Percentiles rank a stretch among this genome's conserved stretches.
Evolutionary conservation across 2,888 invertebrate species (phyloP).

Genomic region (Hydroisotoma schaefferi): DNA sequence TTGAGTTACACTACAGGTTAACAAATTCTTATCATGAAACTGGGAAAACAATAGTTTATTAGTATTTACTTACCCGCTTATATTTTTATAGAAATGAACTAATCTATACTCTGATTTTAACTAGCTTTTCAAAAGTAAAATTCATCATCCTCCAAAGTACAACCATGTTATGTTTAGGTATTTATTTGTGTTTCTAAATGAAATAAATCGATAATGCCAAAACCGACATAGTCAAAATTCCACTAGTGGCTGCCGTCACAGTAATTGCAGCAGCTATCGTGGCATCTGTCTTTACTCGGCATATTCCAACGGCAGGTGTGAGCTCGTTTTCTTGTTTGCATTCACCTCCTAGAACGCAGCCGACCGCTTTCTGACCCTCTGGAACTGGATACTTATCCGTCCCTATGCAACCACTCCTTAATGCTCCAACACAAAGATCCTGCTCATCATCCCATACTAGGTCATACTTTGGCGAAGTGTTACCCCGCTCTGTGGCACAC

Average conservation of each 20-base stretch:
- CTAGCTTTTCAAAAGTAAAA: too few relatives aligned
- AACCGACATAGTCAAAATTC: not conserved
- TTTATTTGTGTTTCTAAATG: too few relatives aligned
- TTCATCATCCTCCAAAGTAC: too few relatives aligned
- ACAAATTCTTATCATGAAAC: too few relatives aligned
- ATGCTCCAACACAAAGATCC: not conserved
- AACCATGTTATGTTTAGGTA: too few relatives aligned
- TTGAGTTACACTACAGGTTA: too few relatives aligned
- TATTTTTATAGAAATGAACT: too few relatives aligned
- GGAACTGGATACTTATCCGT: conserved; percentile 10
- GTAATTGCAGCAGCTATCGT: not conserved
- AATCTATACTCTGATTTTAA: too few relatives aligned
- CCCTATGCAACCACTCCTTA: conserved; percentile 11
- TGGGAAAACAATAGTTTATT: too few relatives aligned
- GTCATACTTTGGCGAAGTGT: conserved; percentile 4
- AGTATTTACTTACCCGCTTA: too few relatives aligned
- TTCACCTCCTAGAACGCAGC: conserved; percentile 5
- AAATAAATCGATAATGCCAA: too few relatives aligned
- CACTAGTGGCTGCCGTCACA: not conserved
- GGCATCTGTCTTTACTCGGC: not conserved
- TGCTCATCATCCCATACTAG: conserved; percentile 1
- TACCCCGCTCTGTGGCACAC: not conserved
- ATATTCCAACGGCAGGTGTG: conserved; percentile 11
- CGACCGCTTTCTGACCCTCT: conserved; percentile 1
- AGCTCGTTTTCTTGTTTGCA: not conserved